Evolutionary conservation across 2,113 vertebrate species (phyloP), one percentile per base, ranked within the genome.

Genomic region (Brachypodius melanocephalos): DNA sequence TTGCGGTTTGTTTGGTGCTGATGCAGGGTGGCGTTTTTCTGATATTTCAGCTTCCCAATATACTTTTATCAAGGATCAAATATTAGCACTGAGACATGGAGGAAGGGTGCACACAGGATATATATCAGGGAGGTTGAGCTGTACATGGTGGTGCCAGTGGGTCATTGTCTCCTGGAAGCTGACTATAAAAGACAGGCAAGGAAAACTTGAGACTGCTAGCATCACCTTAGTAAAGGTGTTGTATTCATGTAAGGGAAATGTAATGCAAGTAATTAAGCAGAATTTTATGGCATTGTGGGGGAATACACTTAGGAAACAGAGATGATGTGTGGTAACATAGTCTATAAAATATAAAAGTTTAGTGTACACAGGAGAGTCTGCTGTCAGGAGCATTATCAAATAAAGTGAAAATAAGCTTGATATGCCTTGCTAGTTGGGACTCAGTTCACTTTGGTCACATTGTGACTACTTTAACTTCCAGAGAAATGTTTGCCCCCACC

Each of bases 281-380:
- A 42, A 25, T 74, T 89, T 81, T 48, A 12, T 77, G 48, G 34
- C 3, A 0, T n/a, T 69, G 5, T 59, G 25, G 84, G 34, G 26
- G 32, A 54, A 22, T 77, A 29, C 12, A 5, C 15, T 62, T 88
- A 11, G 1, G 57, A 82, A 75, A 67, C 2, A 21, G 49, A 24
- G 42, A 26, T 38, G 26, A 49, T 0, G 0, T 71, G 43, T 55
- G n/a, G 26, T 51, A 38, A 24, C 0, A 0, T 48, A 43, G n/a
- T 48, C 48, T 25, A 9, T 76, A 87, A 77, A 86, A 61, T 79
- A 13, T 2, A 31, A 31, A 71, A 46, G 12, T 40, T 32, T 15
- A 68, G 16, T 32, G 8, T 51, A 29, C 38, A 25, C 12, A 58
- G 67, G 71, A n/a, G 38, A 32, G 26, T 59, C 38, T 54, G 5